Evolutionary conservation across 2,113 vertebrate genomes (phyloP), one percentile per base, ranked within the genome.

Genomic region (Sitta europaea): DNA sequence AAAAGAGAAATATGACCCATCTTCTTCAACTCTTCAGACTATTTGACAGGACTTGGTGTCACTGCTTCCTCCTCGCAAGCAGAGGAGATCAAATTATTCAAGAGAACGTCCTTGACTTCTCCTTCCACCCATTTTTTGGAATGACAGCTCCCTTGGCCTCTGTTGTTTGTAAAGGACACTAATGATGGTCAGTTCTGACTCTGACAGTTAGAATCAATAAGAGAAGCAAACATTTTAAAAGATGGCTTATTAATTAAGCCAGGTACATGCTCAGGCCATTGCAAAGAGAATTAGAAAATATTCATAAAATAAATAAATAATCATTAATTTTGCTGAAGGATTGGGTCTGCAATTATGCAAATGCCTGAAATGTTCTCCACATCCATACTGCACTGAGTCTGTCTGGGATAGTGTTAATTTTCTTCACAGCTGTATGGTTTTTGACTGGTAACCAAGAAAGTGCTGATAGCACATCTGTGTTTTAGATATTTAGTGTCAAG

Each of bases 401-500:
- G 23, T 3, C 33, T 67, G 35, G 21, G 12, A 21, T 12, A 10
- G 63, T 50, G 33, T 25, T 67, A 36, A 28, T 59, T 72, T 67
- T 63, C 51, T 86, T 59, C 23, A 21, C 2, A 55, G 36, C 15
- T 59, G 2, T n/a, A 11, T 14, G 8, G 8, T 23, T 83, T 79
- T 75, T 3, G 3, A 19, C 1, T 28, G 7, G 13, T 76, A 11
- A 71, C 21, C 13, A 62, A 61, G 42, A 78, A 78, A 50, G 17
- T n/a, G 25, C 35, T 79, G 53, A n/a, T 10, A 59, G 23, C 17
- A 54, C 25, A 72, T 11, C 9, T 0, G 0, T 31, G 14, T 38
- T 84, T 68, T 8, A 84, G n/a, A n/a, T 53, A 1, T 40, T 27
- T 22, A 16, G 12, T 33, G 20, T 42, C 53, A 55, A 48, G 48